These are phyloP conservation scores for Oryzias sinensis DNA, from an alignment of 2,797 vertebrate genomes.

Conservation along the genomic window DNA sequence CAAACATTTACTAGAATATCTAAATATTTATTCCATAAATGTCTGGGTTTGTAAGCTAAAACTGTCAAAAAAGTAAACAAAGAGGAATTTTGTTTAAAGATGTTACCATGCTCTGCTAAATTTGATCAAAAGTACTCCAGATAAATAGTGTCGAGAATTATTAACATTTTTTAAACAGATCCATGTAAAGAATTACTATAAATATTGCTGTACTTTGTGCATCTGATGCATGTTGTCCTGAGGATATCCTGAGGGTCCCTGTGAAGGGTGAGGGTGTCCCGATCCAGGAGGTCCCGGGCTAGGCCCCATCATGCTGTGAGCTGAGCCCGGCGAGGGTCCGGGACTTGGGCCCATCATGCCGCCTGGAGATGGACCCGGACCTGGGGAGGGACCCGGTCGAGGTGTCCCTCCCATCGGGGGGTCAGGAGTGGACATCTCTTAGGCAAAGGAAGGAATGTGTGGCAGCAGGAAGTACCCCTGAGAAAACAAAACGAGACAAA, in stretches of 20 bases:
- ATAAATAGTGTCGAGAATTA: not conserved
- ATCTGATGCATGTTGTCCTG: constrained; percentile 94
- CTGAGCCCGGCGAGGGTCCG: constrained; percentile 89
- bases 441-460: constrained; percentile 58
- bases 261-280: constrained; percentile 86
- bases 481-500: not conserved
- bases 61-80: no score
- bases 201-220: constrained; percentile 83
- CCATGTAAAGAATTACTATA: not conserved
- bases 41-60: no score
- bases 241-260: constrained; percentile 88
- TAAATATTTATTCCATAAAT: no score
- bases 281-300: constrained; percentile 90
- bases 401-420: constrained; percentile 92
- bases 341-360: constrained; percentile 92
- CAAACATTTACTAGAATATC: not conserved
- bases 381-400: constrained; percentile 88
- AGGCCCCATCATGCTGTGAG: constrained; percentile 96
- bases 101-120: no score
- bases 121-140: no score
- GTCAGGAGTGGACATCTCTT: constrained; percentile 91
- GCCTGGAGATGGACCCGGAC: constrained; percentile 89
- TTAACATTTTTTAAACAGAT: not conserved
- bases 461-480: constrained; percentile 59
- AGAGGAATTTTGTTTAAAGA: no score